phyloP scores from a whole-genome alignment of 2,797 vertebrate genomes.

The Neoniphon sammara region DNA sequence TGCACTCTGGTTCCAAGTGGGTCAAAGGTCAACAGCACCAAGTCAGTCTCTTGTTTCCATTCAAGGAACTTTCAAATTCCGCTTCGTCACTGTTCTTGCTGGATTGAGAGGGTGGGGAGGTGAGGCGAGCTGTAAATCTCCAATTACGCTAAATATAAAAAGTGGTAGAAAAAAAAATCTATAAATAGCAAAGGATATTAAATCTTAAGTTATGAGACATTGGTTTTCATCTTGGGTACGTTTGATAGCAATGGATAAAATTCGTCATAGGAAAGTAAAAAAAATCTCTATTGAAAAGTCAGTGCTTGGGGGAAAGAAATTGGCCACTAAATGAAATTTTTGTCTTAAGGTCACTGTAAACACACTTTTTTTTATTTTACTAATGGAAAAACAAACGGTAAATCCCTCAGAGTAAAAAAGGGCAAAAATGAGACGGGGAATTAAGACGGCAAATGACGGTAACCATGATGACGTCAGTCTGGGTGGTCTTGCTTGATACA shows the following conservation, averaged over 20 bases:
- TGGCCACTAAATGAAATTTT: conserved; percentile 40
- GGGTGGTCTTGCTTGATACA: conserved; percentile 47
- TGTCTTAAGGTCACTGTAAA: conserved; percentile 52
- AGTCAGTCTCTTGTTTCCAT: conserved; percentile 33
- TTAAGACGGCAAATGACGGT: conserved; percentile 12
- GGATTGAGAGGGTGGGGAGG: conserved; percentile 5
- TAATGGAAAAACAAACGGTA: conserved; percentile 55
- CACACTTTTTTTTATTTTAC: conserved; percentile 40
- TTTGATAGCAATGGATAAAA: conserved; percentile 38
- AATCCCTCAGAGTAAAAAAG: conserved; percentile 44
- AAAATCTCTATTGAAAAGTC: not conserved
- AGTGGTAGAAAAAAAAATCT: conserved; percentile 36
- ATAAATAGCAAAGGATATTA: conserved; percentile 64
- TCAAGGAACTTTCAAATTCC: conserved; percentile 34
- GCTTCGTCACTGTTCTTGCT: conserved; percentile 49
- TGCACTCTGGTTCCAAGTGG: conserved; percentile 41
- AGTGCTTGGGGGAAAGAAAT: conserved; percentile 24
- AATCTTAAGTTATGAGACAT: conserved; percentile 31
- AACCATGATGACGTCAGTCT: conserved; percentile 49
- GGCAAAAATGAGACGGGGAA: conserved; percentile 24
- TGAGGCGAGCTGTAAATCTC: conserved; percentile 15
- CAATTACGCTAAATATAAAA: conserved; percentile 56
- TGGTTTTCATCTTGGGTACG: conserved; percentile 11
- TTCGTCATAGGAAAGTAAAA: conserved; percentile 8
- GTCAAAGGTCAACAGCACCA: conserved; percentile 67